Base-by-base conservation (phyloP, 2,113 vertebrate genomes). In the Panthera uncia region DNA sequence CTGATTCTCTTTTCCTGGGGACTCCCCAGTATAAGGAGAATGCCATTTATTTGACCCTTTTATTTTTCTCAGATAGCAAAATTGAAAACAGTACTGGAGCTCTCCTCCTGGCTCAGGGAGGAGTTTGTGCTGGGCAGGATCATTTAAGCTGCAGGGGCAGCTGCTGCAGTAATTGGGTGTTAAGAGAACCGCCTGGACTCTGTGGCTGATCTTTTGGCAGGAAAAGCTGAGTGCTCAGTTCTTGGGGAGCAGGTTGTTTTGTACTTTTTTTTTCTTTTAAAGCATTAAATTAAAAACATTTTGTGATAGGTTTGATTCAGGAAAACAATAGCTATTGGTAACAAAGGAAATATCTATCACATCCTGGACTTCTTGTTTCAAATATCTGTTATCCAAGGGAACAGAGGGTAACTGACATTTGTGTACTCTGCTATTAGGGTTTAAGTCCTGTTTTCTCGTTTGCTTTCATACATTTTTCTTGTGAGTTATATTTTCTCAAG, bases 41-140 rank as follows among this genome's bases (percentile, higher is more conserved):
- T 38, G 65, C 29, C 92, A 96, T 98, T 93, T 85, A 88, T 57
- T 89, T 96, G 84, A 95, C 82, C 55, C 94, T 91, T 96, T 73
- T 89, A 48, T 79, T 97, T 94, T 94, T 89, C 15, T 91, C 76
- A 89, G 68, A 45, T 3, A 96, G 50, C 48, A 86, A 82, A 79
- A 48, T 25, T 36, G 92, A 66, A 96, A 87, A 65, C 19, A 84
- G 23, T 10, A 3, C 18, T 27, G 2, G 57, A 14, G 10, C 23
- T 38, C 4, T 50, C 52, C 50, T 63, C 23, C 3, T 11, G 57
- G 48, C 68, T 11, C 25, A 14, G 16, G 88, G 73, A 41, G 45
- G 52, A 69, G 68, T 4, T 73, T 9, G 41, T 19, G 82, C 69
- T 29, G 45, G 21, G 45, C 23, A 68, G 45, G 33, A n/a, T 27